Conservation (phyloP, 2,797 vertebrate species). For the Gouania willdenowi region DNA sequence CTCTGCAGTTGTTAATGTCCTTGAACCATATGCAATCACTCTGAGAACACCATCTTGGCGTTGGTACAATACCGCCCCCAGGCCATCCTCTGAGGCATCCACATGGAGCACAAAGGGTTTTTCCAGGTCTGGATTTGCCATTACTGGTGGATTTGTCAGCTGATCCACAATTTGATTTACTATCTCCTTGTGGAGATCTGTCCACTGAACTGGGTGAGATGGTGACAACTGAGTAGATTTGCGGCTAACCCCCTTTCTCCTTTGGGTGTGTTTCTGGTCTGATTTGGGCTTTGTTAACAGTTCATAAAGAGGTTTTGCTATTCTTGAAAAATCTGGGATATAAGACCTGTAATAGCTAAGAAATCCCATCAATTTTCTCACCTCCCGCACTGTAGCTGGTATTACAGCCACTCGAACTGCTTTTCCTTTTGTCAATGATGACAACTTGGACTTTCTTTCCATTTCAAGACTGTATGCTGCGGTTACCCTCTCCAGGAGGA, state of each 20-base stretch:
- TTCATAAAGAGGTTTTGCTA: not conserved
- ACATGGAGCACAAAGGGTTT: too few species aligned
- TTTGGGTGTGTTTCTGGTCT: not conserved
- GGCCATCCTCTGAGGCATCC: too few species aligned
- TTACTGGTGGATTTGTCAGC: too few species aligned
- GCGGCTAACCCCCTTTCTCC: not conserved
- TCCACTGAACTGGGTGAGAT: conserved; percentile 3
- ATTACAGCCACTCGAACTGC: not conserved
- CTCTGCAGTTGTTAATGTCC: too few species aligned
- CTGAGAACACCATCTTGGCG: too few species aligned
- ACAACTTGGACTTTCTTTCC: not conserved
- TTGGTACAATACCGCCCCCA: conserved; percentile 4
- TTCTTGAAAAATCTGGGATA: conserved; percentile 10
- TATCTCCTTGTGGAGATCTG: not conserved
- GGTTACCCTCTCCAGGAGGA: not conserved
- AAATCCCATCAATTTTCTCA: conserved; percentile 15
- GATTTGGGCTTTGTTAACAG: not conserved
- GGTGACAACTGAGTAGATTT: conserved; percentile 4
- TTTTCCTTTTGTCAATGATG: not conserved
- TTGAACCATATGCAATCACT: too few species aligned
- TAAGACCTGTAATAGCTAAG: conserved; percentile 9
- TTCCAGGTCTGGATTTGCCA: too few species aligned
- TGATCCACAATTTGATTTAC: not conserved
- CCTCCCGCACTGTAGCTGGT: conserved; percentile 2
- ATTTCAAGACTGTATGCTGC: not conserved